Evolutionary conservation across 1,140 invertebrate species (phyloP), one percentile per base, ranked within the genome.

Genomic region (Pogonomyrmex californicus): DNA sequence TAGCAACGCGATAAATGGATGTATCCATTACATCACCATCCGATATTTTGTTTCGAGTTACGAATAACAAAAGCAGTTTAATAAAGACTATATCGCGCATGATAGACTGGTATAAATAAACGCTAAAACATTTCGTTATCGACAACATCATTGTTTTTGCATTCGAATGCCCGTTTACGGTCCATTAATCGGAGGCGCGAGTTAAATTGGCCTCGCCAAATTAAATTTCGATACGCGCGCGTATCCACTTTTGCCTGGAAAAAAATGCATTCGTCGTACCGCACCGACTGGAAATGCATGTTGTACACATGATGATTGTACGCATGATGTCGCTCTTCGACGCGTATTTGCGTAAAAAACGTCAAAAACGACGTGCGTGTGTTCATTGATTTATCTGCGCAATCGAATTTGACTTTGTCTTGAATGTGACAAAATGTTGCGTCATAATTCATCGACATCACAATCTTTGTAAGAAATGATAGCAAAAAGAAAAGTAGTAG

Each of bases 41-140:
- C 68, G 68, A 73, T 83, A 51, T 83, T 83, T 83, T 58, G 41
- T 41, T 41, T 49, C 79, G 79, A 60, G 68, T 83, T 75, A 60
- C 79, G 41, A 75, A 83, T 75, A 75, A 83, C 79, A 83, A 83
- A 83, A 56, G 68, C 68, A 6, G 44, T 54, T 83, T 75, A 73
- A 83, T 83, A 83, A 83, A 83, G 79, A 83, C 71, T 49, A 49
- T 66, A 83, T 75, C 56, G 68, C 44, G 17, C 54, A 66, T 62
- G 79, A 83, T 75, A 73, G 79, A 75, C 68, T 23, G 44, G 54
- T 83, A 75, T 83, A 83, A 83, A 83, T 83, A 83, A 83, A 83
- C 79, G 79, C 41, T 73, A 75, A 83, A 83, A 83, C 75, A 83
- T 83, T 83, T 83, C 79, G 79, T 83, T 83, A 83, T 75, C 79